Percentiles rank a stretch among this genome's conserved stretches.
Evolutionary conservation across 37 sponge, comb jelly and placozoan species (phyloP).

Genomic region (Theonella swinhoei): DNA sequence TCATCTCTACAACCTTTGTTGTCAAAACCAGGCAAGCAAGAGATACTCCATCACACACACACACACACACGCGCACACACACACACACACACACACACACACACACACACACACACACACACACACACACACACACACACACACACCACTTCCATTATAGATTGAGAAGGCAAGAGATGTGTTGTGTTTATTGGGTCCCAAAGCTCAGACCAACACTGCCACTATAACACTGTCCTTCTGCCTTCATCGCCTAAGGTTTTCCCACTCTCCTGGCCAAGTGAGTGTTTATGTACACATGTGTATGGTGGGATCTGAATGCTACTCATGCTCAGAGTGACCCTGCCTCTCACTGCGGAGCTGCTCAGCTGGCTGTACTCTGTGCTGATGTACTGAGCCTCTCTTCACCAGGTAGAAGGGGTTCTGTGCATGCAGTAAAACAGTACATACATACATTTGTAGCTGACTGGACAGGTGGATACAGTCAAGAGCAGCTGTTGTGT

Average conservation of each 20-base stretch:
- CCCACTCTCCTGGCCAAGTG: background rate
- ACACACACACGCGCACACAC: too few species aligned
- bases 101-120: too few species aligned
- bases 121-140: too few species aligned
- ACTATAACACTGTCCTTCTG: background rate
- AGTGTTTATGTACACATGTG: too few species aligned
- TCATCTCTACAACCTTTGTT: background rate
- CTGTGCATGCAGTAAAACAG: too few species aligned
- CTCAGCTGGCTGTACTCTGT: background rate
- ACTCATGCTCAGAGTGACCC: background rate
- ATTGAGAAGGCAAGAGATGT: background rate
- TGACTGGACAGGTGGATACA: background rate
- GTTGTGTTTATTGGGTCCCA: background rate
- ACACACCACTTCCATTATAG: background rate
- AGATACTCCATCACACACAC: background rate
- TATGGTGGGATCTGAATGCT: too few species aligned
- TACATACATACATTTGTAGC: too few species aligned
- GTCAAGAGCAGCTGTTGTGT: background rate
- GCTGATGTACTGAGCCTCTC: background rate
- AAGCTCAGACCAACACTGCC: background rate
- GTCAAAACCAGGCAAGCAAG: background rate
- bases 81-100: too few species aligned
- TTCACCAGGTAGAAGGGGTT: background rate
- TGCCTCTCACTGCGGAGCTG: background rate
- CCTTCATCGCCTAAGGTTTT: background rate